Percentiles rank a stretch among this genome's conserved stretches.
phyloP scores from a whole-genome alignment of 2,888 invertebrate genomes.

The Nineta flava region DNA sequence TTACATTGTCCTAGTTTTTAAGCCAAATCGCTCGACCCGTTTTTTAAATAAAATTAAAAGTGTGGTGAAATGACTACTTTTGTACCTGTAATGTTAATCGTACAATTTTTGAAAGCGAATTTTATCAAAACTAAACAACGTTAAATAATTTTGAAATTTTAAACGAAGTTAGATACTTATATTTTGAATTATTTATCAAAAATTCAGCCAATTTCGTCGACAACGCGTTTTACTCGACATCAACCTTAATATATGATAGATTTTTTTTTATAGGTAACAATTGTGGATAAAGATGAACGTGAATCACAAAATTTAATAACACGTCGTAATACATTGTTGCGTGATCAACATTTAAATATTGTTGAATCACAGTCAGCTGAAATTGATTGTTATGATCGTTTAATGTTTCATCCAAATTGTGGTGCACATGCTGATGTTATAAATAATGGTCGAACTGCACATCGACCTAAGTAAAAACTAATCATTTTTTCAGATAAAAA shows the following conservation, averaged over 20 bases:
- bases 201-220: too few relatives aligned
- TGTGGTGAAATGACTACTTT: too few relatives aligned
- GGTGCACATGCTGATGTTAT: slow-evolving; percentile 87
- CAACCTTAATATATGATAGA: not conserved
- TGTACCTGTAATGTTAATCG: too few relatives aligned
- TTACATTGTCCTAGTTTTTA: too few relatives aligned
- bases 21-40: too few relatives aligned
- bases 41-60: too few relatives aligned
- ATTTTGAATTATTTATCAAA: too few relatives aligned
- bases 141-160: too few relatives aligned
- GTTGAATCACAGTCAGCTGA: slow-evolving; percentile 31
- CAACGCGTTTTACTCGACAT: slow-evolving; percentile 5
- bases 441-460: slow-evolving; percentile 77
- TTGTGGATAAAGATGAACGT: slow-evolving; percentile 68
- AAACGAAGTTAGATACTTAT: too few relatives aligned
- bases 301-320: slow-evolving; percentile 61
- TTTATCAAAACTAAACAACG: too few relatives aligned
- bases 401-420: slow-evolving; percentile 82
- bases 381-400: slow-evolving; percentile 40
- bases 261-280: slow-evolving; percentile 42
- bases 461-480: slow-evolving; percentile 68
- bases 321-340: slow-evolving; percentile 41
- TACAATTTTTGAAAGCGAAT: too few relatives aligned
- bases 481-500: not conserved
- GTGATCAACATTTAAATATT: slow-evolving; percentile 27